Conservation (phyloP, 2,888 invertebrate species). For the Nomada ferruginata region DNA sequence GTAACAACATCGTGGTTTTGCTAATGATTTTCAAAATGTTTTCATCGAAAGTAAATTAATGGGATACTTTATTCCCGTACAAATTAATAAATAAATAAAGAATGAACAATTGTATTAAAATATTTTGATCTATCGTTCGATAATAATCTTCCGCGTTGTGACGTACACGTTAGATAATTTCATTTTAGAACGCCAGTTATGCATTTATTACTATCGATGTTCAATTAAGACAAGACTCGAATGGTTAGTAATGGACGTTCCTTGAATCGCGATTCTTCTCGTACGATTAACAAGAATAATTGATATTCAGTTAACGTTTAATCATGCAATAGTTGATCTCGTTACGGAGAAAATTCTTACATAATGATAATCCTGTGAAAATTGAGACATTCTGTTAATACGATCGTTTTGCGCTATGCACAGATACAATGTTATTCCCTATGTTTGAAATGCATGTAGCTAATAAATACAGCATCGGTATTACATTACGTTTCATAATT, state of each 20-base stretch:
- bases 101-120: not conserved
- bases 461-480: not conserved
- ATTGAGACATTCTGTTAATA: conserved; percentile 12
- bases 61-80: no score
- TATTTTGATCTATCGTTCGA: not conserved
- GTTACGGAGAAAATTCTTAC: conserved; percentile 19
- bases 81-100: no score
- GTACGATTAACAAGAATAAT: conserved; percentile 38
- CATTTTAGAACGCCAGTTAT: no score
- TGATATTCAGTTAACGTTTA: conserved; percentile 21
- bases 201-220: no score
- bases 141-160: no score
- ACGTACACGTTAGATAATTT: no score
- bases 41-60: not conserved
- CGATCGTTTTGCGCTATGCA: conserved; percentile 8
- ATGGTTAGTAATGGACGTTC: conserved; percentile 17
- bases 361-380: conserved; percentile 32
- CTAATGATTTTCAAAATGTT: not conserved
- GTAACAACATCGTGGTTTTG: not conserved
- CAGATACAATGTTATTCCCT: not conserved
- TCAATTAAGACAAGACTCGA: not conserved
- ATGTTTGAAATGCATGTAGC: not conserved
- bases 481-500: not conserved
- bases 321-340: conserved; percentile 28
- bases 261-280: conserved; percentile 3